Percentiles rank a stretch among this genome's conserved stretches.
Evolutionary conservation across 1,140 invertebrate species (phyloP).

Genomic region (Xylocopa sonorina): DNA sequence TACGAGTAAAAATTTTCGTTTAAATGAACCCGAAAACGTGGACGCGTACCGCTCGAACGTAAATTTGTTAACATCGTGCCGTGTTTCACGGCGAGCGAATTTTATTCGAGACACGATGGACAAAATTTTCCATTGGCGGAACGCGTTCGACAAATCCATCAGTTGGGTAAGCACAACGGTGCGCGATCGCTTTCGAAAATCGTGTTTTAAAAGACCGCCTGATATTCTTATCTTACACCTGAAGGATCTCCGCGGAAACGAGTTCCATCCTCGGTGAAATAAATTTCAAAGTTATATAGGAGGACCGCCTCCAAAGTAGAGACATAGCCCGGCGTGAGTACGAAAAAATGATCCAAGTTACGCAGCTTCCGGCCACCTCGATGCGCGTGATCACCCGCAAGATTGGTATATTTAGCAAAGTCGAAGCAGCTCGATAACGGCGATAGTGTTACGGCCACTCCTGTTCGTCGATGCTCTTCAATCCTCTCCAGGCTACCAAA

Average conservation of each 20-base stretch:
- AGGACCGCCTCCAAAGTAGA: too few relatives aligned
- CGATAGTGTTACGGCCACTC: neutral
- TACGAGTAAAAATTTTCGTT: too few relatives aligned
- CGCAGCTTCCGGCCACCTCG: too few relatives aligned
- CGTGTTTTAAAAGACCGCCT: neutral
- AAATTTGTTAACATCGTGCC: too few relatives aligned
- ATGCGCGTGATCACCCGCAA: neutral
- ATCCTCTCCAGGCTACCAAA: neutral
- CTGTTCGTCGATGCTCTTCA: neutral
- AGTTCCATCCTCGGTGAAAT: neutral
- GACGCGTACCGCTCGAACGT: too few relatives aligned
- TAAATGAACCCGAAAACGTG: too few relatives aligned
- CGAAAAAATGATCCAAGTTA: conserved; percentile 14
- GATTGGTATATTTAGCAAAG: conserved; percentile 21
- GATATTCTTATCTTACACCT: neutral
- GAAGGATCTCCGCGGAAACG: neutral
- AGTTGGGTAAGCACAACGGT: neutral
- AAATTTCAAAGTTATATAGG: neutral
- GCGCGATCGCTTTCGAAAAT: neutral
- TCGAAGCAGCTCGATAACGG: neutral
- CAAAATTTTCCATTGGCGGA: neutral
- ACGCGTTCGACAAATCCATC: neutral
- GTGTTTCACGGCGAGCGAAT: neutral
- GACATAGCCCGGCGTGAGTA: too few relatives aligned
- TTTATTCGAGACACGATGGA: neutral